These are phyloP conservation scores for Apodemia duryi DNA, from an alignment of 2,888 invertebrate genomes.

Conservation along the genomic window DNA sequence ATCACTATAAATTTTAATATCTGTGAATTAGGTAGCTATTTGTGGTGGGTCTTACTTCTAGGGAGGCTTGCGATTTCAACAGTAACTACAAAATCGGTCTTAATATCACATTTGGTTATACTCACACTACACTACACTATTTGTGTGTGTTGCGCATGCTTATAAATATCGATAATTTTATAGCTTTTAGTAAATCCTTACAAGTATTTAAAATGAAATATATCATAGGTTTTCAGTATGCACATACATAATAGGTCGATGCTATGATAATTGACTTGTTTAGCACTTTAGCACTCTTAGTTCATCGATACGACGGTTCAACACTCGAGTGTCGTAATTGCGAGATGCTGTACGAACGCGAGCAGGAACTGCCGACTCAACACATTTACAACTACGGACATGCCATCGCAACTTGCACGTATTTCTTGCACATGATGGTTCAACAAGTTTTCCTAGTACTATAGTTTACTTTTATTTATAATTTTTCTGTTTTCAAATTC, in stretches of 20 bases:
- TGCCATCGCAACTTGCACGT: conserved; percentile 37
- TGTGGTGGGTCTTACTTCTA: too few relatives aligned
- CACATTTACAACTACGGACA: conserved; percentile 42
- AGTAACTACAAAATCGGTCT: too few relatives aligned
- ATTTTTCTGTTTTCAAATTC: too few relatives aligned
- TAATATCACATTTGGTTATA: too few relatives aligned
- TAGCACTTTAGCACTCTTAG: conserved; percentile 33
- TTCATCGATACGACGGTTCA: conserved; percentile 48
- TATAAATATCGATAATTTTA: too few relatives aligned
- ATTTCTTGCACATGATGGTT: conserved; percentile 8
- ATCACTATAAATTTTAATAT: too few relatives aligned
- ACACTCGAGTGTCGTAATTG: conserved; percentile 60
- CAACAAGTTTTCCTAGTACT: neutral
- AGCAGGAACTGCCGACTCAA: conserved; percentile 48
- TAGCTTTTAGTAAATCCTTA: neutral
- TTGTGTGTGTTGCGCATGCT: too few relatives aligned
- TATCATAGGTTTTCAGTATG: conserved; percentile 8
- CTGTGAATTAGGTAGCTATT: too few relatives aligned
- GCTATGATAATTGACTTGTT: conserved; percentile 25
- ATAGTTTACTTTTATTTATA: neutral
- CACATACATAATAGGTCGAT: conserved; percentile 20
- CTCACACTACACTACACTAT: too few relatives aligned
- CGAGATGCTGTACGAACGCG: conserved; percentile 51
- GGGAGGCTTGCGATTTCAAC: too few relatives aligned
- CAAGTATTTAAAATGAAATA: conserved; percentile 5